phyloP scores from a whole-genome alignment of 2,888 invertebrate species.

The Pasiphila rectangulata region DNA sequence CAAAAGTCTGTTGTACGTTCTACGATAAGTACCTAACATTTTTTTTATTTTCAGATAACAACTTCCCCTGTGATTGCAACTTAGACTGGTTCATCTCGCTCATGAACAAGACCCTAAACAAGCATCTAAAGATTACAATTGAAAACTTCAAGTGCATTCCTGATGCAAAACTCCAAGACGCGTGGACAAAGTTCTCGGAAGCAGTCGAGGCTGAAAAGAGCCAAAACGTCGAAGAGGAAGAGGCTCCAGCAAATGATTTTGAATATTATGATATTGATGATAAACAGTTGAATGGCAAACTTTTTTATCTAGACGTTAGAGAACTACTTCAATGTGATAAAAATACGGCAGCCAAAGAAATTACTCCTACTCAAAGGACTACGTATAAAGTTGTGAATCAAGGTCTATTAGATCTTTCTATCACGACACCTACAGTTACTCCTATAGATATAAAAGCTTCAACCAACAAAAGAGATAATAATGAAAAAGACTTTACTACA shows the following conservation, averaged over 20 bases:
- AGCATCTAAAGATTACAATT: constrained; percentile 49
- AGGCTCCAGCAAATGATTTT: constrained; percentile 47
- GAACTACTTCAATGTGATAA: constrained; percentile 55
- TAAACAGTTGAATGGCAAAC: constrained; percentile 63
- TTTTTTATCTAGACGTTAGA: constrained; percentile 67
- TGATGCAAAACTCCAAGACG: constrained; percentile 48
- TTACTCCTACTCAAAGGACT: constrained; percentile 21
- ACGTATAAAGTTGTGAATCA: constrained; percentile 26
- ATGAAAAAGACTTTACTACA: constrained; percentile 52
- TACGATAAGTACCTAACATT: no score
- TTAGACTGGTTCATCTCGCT: constrained; percentile 64
- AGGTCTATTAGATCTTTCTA: constrained; percentile 37
- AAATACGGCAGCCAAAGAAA: neutral
- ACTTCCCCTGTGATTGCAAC: constrained; percentile 63
- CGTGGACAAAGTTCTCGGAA: constrained; percentile 54
- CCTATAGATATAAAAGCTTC: constrained; percentile 22
- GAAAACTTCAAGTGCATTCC: constrained; percentile 70
- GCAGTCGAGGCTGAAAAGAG: constrained; percentile 49
- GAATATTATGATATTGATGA: constrained; percentile 76
- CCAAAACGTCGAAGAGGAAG: constrained; percentile 45
- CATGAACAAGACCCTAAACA: constrained; percentile 62
- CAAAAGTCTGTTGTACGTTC: no score
- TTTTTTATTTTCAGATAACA: constrained; percentile 59
- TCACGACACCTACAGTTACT: constrained; percentile 27
- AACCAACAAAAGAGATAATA: constrained; percentile 26